Base-by-base conservation (phyloP, 2,797 vertebrate species). In the Pristis pectinata region DNA sequence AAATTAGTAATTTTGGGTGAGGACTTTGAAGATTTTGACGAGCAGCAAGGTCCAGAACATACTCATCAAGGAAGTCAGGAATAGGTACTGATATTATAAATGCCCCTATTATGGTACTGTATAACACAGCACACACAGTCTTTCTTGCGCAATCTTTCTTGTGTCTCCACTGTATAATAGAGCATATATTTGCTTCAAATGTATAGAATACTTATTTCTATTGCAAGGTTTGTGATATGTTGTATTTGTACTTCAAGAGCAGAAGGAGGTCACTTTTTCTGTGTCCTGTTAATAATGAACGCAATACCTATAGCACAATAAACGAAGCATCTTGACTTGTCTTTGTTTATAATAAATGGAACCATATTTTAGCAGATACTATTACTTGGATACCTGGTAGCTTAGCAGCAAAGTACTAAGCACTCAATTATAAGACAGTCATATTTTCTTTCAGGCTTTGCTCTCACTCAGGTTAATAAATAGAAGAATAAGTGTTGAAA, bases 371-470 rank as follows among this genome's bases (percentile, higher is more conserved):
- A 10, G 59, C 7, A 91, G n/a, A 19, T 67, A 22, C 61, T 41
- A 91, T 41, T 67, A 24, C 87, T 41, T 87, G 3, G n/a, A 91
- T 67, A 22, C 59, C 30, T 15, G n/a, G 56, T 61, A 89, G 34
- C 34, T n/a, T 64, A 19, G 59, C 56, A 61, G 56, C 59, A n/a
- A 34, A 61, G 34, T 67, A 37, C 41, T 67, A 41, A 67, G 64
- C n/a, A 41, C 22, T 67, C 59, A 91, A 37, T 91, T 91, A n/a
- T n/a, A 41, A 37, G 59, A 64, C 15, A 61, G 59, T 89, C 85
- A 89, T 91, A 37, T 64, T 91, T 91, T 91, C 91, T 91, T n/a
- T n/a, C 59, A 67, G 56, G n/a, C n/a, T 67, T 67, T 61, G 56
- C 53, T 11, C 17, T 91, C 61, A 4, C 64, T 91, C 87, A 67